phyloP scores from a whole-genome alignment of 2,888 invertebrate species.

The Plebejus anna region DNA sequence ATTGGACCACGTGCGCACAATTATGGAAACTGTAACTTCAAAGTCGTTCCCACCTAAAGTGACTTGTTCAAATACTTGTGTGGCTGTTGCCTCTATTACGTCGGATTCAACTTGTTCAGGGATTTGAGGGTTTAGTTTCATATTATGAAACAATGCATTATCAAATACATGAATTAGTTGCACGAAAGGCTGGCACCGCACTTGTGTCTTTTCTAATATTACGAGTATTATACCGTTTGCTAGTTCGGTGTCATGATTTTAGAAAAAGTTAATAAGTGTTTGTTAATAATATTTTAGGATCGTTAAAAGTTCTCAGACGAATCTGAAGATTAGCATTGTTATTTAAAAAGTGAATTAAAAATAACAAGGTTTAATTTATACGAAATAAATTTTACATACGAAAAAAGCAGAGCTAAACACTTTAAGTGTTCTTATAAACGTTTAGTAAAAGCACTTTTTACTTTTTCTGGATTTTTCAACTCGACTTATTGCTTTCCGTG shows the following conservation, averaged over 20 bases:
- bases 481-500: slow-evolving; percentile 32
- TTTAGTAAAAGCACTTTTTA: background rate
- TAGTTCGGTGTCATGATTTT: no score
- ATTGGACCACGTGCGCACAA: slow-evolving; percentile 58
- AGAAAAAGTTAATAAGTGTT: no score
- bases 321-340: no score
- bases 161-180: background rate
- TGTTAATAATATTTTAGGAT: no score
- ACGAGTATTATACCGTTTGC: no score
- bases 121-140: background rate
- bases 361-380: no score
- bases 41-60: slow-evolving; percentile 11
- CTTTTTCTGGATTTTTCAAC: background rate
- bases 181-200: background rate
- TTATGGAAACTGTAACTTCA: slow-evolving; percentile 46
- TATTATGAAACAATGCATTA: background rate
- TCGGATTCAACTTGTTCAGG: background rate
- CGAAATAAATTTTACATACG: no score
- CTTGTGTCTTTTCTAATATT: no score
- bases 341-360: no score
- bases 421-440: background rate
- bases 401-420: background rate
- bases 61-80: slow-evolving; percentile 31
- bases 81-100: slow-evolving; percentile 3
- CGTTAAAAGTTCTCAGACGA: no score